Percentiles rank a stretch among this genome's conserved stretches.
Conservation (phyloP, 2,797 vertebrate genomes). For the Sebastes flavidus region DNA sequence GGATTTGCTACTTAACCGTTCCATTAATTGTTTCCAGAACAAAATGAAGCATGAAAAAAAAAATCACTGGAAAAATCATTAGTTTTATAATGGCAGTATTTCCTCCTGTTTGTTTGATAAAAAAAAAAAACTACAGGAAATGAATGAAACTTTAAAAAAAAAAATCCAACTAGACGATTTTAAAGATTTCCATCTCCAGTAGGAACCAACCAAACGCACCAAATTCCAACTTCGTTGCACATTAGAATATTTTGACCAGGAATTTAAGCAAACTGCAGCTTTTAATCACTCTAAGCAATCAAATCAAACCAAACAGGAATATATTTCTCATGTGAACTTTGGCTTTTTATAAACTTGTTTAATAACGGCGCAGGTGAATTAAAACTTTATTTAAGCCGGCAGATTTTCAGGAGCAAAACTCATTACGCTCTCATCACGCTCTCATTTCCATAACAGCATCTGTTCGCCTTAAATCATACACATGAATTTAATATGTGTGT, state of each 20-base stretch:
- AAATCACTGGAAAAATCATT: no score
- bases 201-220: neutral
- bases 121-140: neutral
- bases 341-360: constrained; percentile 34
- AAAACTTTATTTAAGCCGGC: constrained; percentile 32
- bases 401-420: constrained; percentile 30
- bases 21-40: neutral
- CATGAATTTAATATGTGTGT: neutral
- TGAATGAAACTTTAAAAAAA: no score
- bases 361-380: constrained; percentile 35
- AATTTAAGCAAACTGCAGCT: neutral
- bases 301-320: constrained; percentile 32
- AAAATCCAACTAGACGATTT: neutral
- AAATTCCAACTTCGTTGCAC: neutral
- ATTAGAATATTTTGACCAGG: neutral
- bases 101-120: neutral
- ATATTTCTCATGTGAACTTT: neutral
- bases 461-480: neutral
- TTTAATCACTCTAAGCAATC: constrained; percentile 24
- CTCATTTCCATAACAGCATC: neutral
- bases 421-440: constrained; percentile 5
- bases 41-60: neutral
- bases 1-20: neutral
- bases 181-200: neutral
- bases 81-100: no score